A percentile compares a stretch with the other conserved stretches of the same genome.
Evolutionary conservation across 92 coral and sea anemone species (phyloP).

Genomic region (Umimayanthus chanpuru): DNA sequence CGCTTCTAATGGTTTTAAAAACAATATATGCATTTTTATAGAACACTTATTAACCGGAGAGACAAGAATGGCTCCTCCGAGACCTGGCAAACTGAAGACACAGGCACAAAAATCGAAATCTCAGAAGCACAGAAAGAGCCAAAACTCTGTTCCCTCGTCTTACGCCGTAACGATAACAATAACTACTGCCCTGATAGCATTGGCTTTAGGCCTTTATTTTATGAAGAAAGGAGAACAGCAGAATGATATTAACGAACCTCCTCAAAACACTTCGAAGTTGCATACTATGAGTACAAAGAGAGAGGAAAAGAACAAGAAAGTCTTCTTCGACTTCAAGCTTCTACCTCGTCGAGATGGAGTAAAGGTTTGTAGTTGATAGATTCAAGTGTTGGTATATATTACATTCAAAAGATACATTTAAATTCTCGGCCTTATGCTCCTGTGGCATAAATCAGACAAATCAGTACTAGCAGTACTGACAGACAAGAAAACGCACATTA

Average conservation of each 20-base stretch:
- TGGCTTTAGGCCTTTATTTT: conserved; percentile 64
- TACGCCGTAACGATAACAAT: conserved; percentile 48
- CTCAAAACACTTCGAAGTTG: background rate
- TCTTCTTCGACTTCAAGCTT: conserved; percentile 50
- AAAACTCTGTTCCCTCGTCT: conserved; percentile 46
- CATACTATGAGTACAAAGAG: conserved; percentile 1
- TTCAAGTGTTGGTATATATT: background rate
- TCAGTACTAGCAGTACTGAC: no score
- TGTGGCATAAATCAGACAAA: no score
- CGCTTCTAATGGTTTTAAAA: background rate
- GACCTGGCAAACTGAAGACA: conserved; percentile 17
- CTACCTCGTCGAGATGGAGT: conserved; percentile 78
- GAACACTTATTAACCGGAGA: background rate
- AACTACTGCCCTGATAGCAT: conserved; percentile 52
- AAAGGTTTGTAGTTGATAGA: conserved; percentile 55
- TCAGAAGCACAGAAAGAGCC: conserved; percentile 43
- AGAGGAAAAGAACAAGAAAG: background rate
- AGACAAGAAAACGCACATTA: background rate
- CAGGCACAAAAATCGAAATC: conserved; percentile 55
- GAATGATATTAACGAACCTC: background rate
- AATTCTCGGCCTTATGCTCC: no score
- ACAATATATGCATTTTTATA: background rate
- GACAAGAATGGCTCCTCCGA: conserved; percentile 42
- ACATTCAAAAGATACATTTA: background rate
- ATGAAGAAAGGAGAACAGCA: conserved; percentile 44